Evolutionary conservation across 2,888 invertebrate genomes (phyloP).

Genomic region (Epicampocera succincta): DNA sequence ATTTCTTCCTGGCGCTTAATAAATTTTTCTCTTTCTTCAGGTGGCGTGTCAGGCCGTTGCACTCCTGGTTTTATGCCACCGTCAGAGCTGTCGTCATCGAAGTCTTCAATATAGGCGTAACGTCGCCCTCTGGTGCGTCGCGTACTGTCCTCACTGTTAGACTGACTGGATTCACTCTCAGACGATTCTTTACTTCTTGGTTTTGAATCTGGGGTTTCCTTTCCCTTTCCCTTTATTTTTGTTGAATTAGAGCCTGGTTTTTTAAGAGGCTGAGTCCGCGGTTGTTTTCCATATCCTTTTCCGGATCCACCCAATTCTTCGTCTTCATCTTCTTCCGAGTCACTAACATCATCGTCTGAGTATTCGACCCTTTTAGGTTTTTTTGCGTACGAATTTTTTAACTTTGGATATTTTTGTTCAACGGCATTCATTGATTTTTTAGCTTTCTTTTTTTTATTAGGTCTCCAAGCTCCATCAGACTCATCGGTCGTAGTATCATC

Average conservation of each 20-base stretch:
- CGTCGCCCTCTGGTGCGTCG: constrained; percentile 80
- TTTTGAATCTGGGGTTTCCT: constrained; percentile 79
- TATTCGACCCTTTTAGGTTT: constrained; percentile 77
- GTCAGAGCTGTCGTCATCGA: constrained; percentile 81
- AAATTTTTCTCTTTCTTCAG: constrained; percentile 81
- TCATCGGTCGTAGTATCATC: constrained; percentile 81
- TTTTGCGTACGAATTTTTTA: constrained; percentile 74
- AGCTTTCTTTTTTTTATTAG: constrained; percentile 79
- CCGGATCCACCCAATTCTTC: constrained; percentile 80
- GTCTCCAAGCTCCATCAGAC: constrained; percentile 80
- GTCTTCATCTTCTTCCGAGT: constrained; percentile 86
- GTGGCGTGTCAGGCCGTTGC: constrained; percentile 81
- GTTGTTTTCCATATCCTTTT: constrained; percentile 77
- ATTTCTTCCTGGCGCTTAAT: constrained; percentile 81
- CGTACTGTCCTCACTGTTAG: constrained; percentile 82
- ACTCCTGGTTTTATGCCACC: constrained; percentile 82
- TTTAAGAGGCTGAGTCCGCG: constrained; percentile 76
- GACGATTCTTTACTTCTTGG: constrained; percentile 79
- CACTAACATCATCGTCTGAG: constrained; percentile 79
- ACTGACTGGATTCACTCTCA: constrained; percentile 86
- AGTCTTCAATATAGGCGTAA: constrained; percentile 80
- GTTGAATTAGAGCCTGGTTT: constrained; percentile 66
- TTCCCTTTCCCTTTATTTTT: constrained; percentile 81
- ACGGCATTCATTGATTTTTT: constrained; percentile 71
- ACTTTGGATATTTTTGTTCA: constrained; percentile 77